phyloP scores from a whole-genome alignment of 1,140 invertebrate species.

The Pseudobourletiella spinata region DNA sequence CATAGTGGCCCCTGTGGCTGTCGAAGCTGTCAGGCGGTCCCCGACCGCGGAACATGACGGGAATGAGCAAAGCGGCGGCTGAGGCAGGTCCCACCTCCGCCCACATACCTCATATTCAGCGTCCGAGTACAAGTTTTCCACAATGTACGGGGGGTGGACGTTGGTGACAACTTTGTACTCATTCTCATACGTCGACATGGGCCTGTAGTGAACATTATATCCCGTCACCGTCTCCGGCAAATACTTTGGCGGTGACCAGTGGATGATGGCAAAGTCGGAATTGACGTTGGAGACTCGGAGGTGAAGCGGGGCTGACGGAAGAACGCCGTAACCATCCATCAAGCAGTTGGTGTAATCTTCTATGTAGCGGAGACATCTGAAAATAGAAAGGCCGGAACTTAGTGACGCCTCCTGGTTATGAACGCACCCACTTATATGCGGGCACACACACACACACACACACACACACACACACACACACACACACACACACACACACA shows the following conservation, averaged over 20 bases:
- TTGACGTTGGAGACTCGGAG: conserved; percentile 61
- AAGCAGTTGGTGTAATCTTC: conserved; percentile 65
- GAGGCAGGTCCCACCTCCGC: no score
- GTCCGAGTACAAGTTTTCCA: conserved; percentile 61
- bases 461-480: background rate
- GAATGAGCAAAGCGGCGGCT: no score
- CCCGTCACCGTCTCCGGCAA: conserved; percentile 59
- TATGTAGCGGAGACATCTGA: conserved; percentile 69
- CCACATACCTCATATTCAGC: conserved; percentile 68
- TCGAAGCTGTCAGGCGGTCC: no score
- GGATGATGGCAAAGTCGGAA: conserved; percentile 62
- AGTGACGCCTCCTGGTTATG: background rate
- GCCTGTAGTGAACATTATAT: conserved; percentile 59
- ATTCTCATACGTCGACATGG: conserved; percentile 42
- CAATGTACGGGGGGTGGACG: conserved; percentile 54
- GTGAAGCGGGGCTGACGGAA: conserved; percentile 57
- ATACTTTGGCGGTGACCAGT: conserved; percentile 62
- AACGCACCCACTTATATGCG: background rate
- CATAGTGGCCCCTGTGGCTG: no score
- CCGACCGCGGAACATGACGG: no score
- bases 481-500: background rate
- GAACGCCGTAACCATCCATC: conserved; percentile 65
- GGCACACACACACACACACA: background rate
- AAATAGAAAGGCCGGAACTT: conserved; percentile 21
- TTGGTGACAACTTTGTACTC: conserved; percentile 46